Conservation (phyloP, 1,140 invertebrate species). For the Melitaea cinxia region DNA sequence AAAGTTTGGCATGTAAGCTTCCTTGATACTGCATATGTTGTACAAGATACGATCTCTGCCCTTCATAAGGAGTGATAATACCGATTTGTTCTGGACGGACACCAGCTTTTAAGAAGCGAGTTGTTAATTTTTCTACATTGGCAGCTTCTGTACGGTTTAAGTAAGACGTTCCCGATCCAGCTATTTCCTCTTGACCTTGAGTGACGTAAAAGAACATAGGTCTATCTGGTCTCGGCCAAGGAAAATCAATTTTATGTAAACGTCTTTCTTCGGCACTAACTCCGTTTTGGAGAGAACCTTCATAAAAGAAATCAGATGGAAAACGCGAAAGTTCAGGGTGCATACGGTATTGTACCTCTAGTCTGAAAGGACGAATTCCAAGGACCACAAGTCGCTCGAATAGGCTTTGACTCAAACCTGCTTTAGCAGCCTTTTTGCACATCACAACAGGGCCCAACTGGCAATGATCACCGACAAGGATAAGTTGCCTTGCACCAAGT, state of each 20-base stretch:
- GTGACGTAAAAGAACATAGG: slow-evolving; percentile 99
- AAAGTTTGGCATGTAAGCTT: slow-evolving; percentile 96
- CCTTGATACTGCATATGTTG: slow-evolving; percentile 99
- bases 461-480: slow-evolving; percentile 99
- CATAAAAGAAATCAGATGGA: slow-evolving; percentile 99
- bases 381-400: slow-evolving; percentile 98
- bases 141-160: slow-evolving; percentile 99
- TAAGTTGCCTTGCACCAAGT: slow-evolving; percentile 96
- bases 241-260: slow-evolving; percentile 96
- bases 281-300: slow-evolving; percentile 98
- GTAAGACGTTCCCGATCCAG: slow-evolving; percentile 98
- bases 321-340: slow-evolving; percentile 98
- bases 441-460: slow-evolving; percentile 99
- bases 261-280: slow-evolving; percentile 97
- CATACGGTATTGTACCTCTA: slow-evolving; percentile 99
- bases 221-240: slow-evolving; percentile 97
- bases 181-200: slow-evolving; percentile 99
- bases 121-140: slow-evolving; percentile 98
- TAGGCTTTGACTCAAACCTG: slow-evolving; percentile 97
- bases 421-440: slow-evolving; percentile 99
- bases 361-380: slow-evolving; percentile 95
- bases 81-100: slow-evolving; percentile 99
- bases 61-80: slow-evolving; percentile 99
- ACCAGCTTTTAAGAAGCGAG: slow-evolving; percentile 95
- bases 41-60: slow-evolving; percentile 98